Base-by-base conservation (phyloP, 2,113 vertebrate genomes). In the Syngnathus scovelli region DNA sequence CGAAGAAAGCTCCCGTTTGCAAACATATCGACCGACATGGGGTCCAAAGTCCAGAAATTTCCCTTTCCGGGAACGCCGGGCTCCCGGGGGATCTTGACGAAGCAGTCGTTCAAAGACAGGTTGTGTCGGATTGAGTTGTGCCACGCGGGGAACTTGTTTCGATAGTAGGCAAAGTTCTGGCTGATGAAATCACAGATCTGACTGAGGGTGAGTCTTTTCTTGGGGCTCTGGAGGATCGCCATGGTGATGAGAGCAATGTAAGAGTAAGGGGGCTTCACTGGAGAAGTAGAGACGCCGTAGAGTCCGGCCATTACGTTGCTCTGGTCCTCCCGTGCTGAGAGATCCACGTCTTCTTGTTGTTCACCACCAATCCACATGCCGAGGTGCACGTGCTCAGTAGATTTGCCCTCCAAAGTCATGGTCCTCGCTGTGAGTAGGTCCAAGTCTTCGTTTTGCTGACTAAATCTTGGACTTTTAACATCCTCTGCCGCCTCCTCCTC, bases 211-310 rank as follows among this genome's bases (percentile, higher is more conserved):
- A 92, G 89, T 8, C 88, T 79, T 82, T 92, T 91, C 18, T 88
- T 83, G 2, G 91, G 90, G 72, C 91, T 92, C 78, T 92, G 91
- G 8, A 92, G 88, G 73, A 92, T 92, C 1, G 91, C 90, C 91
- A 92, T 92, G 65, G 91, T 92, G 75, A 92, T 92, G 38, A 92
- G 89, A 19, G 91, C 91, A 58, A 92, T 92, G 78, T 92, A 92
- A 0, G 91, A 92, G 78, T 91, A 92, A 2, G 91, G 91, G 3
- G 91, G 91, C 72, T 92, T 92, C 41, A 82, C 85, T 7, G 83
- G 61, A 51, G 83, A 21, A 33, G 59, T 83, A 27, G 85, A 64
- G 13, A 13, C 61, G 0, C 72, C 67, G n/a, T 12, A 74, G 0
- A 58, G 38, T 37, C 60, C 70, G 55, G 39, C 69, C 18, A 39